phyloP scores from a whole-genome alignment of 2,888 invertebrate species.

The Brenthis ino region DNA sequence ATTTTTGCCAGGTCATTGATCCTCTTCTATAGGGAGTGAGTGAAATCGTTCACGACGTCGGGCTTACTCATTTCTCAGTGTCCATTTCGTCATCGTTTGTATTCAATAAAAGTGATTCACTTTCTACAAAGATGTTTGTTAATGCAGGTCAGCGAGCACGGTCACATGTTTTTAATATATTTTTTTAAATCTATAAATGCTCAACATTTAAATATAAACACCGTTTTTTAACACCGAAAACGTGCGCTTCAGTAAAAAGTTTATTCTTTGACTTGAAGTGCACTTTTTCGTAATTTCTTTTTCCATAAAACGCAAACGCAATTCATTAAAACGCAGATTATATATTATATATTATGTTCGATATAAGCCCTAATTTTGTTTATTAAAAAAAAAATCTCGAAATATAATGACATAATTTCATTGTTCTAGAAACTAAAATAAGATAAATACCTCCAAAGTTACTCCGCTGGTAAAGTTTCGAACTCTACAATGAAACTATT shows the following conservation, averaged over 20 bases:
- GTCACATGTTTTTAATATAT: not conserved
- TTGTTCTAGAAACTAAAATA: constrained; percentile 1
- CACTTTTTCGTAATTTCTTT: no score
- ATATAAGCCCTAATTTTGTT: no score
- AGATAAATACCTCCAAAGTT: constrained; percentile 15
- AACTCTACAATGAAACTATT: constrained; percentile 13
- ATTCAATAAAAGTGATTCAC: constrained; percentile 46
- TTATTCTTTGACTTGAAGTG: no score
- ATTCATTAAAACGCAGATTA: no score
- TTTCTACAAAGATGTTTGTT: constrained; percentile 43
- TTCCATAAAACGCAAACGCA: no score
- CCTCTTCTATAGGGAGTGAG: constrained; percentile 38
- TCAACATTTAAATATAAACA: no score
- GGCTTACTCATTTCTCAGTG: constrained; percentile 26
- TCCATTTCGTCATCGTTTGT: constrained; percentile 50
- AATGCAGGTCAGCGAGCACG: constrained; percentile 7
- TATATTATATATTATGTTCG: no score
- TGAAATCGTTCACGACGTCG: constrained; percentile 49
- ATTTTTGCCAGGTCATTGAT: constrained; percentile 25
- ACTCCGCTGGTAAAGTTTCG: constrained; percentile 19
- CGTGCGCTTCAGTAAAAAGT: no score
- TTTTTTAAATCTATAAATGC: no score
- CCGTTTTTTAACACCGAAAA: no score
- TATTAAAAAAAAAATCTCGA: no score
- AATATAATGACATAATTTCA: not conserved